A percentile compares a stretch with the other conserved stretches of the same genome.
Conservation (phyloP, 2,888 invertebrate species). For the Eugnorisma glareosa region DNA sequence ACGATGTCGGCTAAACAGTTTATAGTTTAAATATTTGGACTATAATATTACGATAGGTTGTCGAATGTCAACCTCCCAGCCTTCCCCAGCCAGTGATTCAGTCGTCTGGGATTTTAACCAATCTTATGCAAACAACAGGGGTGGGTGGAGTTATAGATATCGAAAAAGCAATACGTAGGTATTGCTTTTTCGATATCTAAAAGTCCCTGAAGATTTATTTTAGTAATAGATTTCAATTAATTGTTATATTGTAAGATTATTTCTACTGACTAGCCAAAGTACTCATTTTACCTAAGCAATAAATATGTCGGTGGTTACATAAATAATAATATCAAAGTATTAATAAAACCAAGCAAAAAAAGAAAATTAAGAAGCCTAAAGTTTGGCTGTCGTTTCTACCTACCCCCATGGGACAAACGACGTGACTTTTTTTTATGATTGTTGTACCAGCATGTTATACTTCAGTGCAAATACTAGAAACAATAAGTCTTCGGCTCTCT, state of each 20-base stretch:
- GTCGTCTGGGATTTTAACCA: slow-evolving; percentile 13
- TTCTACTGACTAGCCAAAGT: neutral
- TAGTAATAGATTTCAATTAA: neutral
- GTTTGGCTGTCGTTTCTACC: neutral
- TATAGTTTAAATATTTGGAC: slow-evolving; percentile 23
- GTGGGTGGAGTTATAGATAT: neutral
- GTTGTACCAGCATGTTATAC: neutral
- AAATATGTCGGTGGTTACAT: neutral
- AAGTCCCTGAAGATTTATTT: neutral
- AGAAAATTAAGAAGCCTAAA: neutral
- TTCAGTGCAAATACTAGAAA: neutral
- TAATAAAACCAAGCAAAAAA: neutral
- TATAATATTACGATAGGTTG: slow-evolving; percentile 8
- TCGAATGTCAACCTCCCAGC: neutral
- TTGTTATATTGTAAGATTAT: neutral
- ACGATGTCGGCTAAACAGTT: neutral
- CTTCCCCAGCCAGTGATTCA: slow-evolving; percentile 3
- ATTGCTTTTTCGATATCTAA: too few relatives aligned
- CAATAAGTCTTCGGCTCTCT: neutral
- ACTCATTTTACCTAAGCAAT: neutral
- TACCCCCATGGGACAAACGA: neutral
- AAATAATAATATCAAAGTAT: neutral
- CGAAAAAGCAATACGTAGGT: slow-evolving; percentile 2
- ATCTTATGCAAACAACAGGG: neutral
- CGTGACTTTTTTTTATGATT: neutral